Base-by-base conservation (phyloP, 2,113 vertebrate genomes). In the Motacilla tschutschensis region DNA sequence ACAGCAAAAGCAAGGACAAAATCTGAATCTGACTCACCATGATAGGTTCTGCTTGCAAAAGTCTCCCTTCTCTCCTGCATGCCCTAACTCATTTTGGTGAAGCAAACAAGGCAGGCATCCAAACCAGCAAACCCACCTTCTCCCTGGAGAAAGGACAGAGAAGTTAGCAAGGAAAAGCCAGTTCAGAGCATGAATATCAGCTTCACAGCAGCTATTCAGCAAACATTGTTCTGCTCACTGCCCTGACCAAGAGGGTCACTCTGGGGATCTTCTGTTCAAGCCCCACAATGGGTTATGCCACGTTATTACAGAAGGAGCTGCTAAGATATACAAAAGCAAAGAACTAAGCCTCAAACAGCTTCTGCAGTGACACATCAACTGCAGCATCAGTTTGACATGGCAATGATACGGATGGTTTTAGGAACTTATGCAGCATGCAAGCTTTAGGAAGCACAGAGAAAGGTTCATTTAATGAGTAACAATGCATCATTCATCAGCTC, bases 21-120 rank as follows among this genome's bases (percentile, higher is more conserved):
- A 55, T 79, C 28, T 36, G 79, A 88, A 55, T 79, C 28, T 36
- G 79, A 91, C 93, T 94, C 62, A 93, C 94, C 93, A 95, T 93
- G 79, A 60, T 86, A 82, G 58, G 36, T 46, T 94, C 84, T 84
- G 41, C 53, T 90, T 80, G 75, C 51, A 82, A 41, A 76, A 73
- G 59, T 41, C 41, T 79, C 57, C 44, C 10, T 64, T 77, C 71
- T 84, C 22, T 90, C 53, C 72, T 57, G 50, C 86, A 82, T 79
- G 51, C 66, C 44, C 75, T 91, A 93, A 66, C 57, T 92, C 88
- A 92, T 92, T 72, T 72, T 82, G 71, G 51, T 84, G 83, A 89
- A 13, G 64, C 10, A 55, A 83, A 86, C 0, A 8, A 70, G 44
- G 60, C 44, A 82, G 83, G 64, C 33, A 74, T 40, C 46, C 73